phyloP scores from a whole-genome alignment of 2,797 vertebrate genomes.

The Cetoscarus ocellatus region DNA sequence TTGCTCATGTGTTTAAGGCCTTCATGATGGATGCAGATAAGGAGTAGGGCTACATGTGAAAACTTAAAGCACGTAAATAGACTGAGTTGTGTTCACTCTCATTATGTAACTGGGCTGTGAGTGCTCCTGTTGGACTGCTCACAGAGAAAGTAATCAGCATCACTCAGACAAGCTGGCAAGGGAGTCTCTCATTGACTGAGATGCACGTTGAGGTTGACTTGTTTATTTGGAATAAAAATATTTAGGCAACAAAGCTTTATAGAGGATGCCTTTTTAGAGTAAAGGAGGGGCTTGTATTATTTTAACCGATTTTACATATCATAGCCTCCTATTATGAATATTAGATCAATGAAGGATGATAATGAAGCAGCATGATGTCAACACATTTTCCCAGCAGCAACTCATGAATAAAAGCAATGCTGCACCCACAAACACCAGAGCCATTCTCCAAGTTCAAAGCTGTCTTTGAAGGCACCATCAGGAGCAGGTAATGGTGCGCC shows the following conservation, averaged over 20 bases:
- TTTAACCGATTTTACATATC: background rate
- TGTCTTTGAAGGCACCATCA: background rate
- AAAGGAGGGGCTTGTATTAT: fast-evolving
- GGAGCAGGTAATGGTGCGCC: background rate
- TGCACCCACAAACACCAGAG: background rate
- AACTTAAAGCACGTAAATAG: background rate
- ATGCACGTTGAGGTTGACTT: background rate
- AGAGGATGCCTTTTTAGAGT: background rate
- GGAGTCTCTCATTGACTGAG: background rate
- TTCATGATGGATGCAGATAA: background rate
- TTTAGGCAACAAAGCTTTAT: background rate
- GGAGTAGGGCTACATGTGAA: background rate
- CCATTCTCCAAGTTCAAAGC: background rate
- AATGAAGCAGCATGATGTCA: too few species aligned
- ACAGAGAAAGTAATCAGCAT: slow-evolving; percentile 19
- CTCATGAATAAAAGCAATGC: background rate
- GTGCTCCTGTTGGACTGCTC: background rate
- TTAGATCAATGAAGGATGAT: background rate
- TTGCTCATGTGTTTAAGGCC: background rate
- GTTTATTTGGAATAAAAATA: background rate
- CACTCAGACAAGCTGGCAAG: slow-evolving; percentile 1
- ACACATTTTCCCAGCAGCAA: too few species aligned
- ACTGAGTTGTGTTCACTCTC: slow-evolving; percentile 2
- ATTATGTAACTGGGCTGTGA: slow-evolving; percentile 26
- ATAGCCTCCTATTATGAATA: background rate